A percentile compares a stretch with the other conserved stretches of the same genome.
phyloP scores from a whole-genome alignment of 1,140 invertebrate species.

The Holcopasites calliopsidis region DNA sequence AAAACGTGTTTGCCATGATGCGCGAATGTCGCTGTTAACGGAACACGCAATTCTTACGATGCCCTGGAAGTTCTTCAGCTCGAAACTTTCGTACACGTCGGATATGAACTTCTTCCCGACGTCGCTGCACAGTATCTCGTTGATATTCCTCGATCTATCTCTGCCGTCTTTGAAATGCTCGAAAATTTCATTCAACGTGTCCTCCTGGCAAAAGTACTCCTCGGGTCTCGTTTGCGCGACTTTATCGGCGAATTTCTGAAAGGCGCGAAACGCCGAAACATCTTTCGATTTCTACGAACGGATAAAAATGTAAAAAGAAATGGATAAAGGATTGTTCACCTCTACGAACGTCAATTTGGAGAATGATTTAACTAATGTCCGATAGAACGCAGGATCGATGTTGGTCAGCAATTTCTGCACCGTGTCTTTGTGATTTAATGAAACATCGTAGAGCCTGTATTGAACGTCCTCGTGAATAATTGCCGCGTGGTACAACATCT shows the following conservation, averaged over 20 bases:
- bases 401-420: slow-evolving; percentile 66
- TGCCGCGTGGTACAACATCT: slow-evolving; percentile 67
- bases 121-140: slow-evolving; percentile 77
- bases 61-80: slow-evolving; percentile 78
- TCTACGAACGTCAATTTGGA: slow-evolving; percentile 65
- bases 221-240: slow-evolving; percentile 49
- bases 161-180: slow-evolving; percentile 69
- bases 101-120: slow-evolving; percentile 78
- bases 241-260: slow-evolving; percentile 57
- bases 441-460: slow-evolving; percentile 62
- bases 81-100: slow-evolving; percentile 80
- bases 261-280: not conserved
- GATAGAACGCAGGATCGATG: slow-evolving; percentile 65
- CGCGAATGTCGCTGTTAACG: not conserved
- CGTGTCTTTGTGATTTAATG: slow-evolving; percentile 59
- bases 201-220: slow-evolving; percentile 78
- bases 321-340: slow-evolving; percentile 32
- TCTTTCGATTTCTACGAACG: not conserved
- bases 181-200: slow-evolving; percentile 78
- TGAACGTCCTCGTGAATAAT: slow-evolving; percentile 66
- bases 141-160: slow-evolving; percentile 57
- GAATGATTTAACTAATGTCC: slow-evolving; percentile 63
- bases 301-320: not conserved
- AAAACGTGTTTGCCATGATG: not conserved
- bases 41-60: slow-evolving; percentile 73